Percentiles rank a stretch among this genome's conserved stretches.
Evolutionary conservation across 1,140 invertebrate species (phyloP).

Genomic region (Pseudomyrmex cubaensis): DNA sequence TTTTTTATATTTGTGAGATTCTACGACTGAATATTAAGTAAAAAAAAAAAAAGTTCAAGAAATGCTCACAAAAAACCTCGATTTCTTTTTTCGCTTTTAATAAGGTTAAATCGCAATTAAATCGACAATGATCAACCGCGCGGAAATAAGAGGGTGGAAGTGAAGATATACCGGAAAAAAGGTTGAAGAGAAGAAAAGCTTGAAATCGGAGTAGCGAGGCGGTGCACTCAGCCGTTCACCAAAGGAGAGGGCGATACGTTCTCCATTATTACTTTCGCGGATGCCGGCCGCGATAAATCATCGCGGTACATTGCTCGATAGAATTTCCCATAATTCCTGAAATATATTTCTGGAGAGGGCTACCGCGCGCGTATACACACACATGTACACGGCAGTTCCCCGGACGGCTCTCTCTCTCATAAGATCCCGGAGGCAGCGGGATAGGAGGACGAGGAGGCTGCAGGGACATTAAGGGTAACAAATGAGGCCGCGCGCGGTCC

Average conservation of each 20-base stretch:
- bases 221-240: constrained; percentile 21
- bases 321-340: constrained; percentile 76
- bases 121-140: constrained; percentile 9
- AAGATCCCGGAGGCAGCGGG: constrained; percentile 68
- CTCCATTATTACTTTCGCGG: constrained; percentile 70
- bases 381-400: constrained; percentile 21
- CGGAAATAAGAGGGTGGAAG: background rate
- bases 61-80: background rate
- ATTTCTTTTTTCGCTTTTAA: background rate
- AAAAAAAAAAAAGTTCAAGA: background rate
- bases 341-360: constrained; percentile 72
- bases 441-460: constrained; percentile 60
- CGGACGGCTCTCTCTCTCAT: constrained; percentile 60
- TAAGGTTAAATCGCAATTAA: background rate
- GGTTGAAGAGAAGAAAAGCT: constrained; percentile 7
- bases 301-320: constrained; percentile 68
- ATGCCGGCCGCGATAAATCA: constrained; percentile 69
- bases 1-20: background rate
- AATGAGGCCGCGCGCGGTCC: constrained; percentile 78
- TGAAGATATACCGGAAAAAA: constrained; percentile 22
- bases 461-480: constrained; percentile 83
- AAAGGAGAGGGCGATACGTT: constrained; percentile 73
- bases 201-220: constrained; percentile 40
- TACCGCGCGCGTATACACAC: constrained; percentile 23
- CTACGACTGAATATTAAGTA: too few species aligned